These are phyloP conservation scores for Theodoxus fluviatilis DNA, from an alignment of 2,888 invertebrate species.

Conservation along the genomic window DNA sequence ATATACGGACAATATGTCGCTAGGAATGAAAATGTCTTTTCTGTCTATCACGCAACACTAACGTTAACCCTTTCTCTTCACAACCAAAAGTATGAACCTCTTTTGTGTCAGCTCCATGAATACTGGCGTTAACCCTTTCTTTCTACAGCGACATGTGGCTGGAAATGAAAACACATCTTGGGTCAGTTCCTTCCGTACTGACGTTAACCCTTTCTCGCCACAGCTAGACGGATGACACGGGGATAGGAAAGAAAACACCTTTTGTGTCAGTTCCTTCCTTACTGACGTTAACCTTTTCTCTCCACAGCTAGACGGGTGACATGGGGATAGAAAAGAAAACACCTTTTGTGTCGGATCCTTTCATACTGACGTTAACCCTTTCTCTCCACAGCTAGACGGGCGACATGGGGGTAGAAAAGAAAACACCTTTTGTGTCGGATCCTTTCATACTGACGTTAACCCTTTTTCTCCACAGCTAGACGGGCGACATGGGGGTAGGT, in stretches of 20 bases:
- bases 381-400: constrained; percentile 11
- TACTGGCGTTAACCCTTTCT: too few species aligned
- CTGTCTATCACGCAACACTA: background rate
- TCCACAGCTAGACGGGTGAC: too few species aligned
- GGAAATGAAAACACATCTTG: too few species aligned
- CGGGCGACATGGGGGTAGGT: constrained; percentile 50
- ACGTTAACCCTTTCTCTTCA: background rate
- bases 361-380: background rate
- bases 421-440: background rate
- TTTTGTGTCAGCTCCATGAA: too few species aligned
- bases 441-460: background rate
- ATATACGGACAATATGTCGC: too few species aligned
- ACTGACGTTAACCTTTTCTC: background rate
- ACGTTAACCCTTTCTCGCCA: too few species aligned
- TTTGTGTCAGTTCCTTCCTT: background rate
- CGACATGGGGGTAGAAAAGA: background rate
- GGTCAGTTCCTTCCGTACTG: too few species aligned
- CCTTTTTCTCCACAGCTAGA: constrained; percentile 32
- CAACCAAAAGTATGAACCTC: background rate
- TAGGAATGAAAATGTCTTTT: too few species aligned
- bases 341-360: too few species aligned
- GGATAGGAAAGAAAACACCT: too few species aligned
- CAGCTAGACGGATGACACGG: too few species aligned
- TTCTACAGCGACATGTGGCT: too few species aligned
- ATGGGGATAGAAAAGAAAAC: background rate